phyloP scores from a whole-genome alignment of 2,797 vertebrate genomes.

The Clarias platycephalus region DNA sequence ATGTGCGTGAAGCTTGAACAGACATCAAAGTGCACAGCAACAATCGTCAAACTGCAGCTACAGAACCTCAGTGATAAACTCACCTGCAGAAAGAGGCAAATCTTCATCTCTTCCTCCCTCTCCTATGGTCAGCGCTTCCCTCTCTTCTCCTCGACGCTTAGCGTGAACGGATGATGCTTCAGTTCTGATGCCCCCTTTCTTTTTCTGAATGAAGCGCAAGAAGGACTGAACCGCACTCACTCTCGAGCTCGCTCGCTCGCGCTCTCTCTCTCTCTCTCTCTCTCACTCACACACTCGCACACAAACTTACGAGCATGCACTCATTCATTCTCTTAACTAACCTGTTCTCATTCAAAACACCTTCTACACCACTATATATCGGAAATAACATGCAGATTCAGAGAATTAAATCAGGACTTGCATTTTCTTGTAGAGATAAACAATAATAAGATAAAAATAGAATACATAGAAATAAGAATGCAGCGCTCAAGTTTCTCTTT shows the following conservation, averaged over 20 bases:
- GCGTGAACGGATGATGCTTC: slow-evolving; percentile 57
- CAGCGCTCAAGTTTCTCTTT: neutral
- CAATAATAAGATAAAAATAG: neutral
- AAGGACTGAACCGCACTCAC: slow-evolving; percentile 60
- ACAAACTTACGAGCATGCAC: slow-evolving; percentile 63
- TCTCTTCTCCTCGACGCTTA: slow-evolving; percentile 51
- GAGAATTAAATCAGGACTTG: neutral
- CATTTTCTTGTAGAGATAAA: too few species aligned
- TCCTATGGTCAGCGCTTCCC: slow-evolving; percentile 45
- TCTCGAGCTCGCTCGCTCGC: slow-evolving; percentile 47
- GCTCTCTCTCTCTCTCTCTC: slow-evolving; percentile 41
- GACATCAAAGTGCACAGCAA: slow-evolving; percentile 16
- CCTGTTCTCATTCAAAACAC: slow-evolving; percentile 28
- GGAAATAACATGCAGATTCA: slow-evolving; percentile 41
- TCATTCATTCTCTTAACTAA: slow-evolving; percentile 59
- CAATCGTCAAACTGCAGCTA: neutral
- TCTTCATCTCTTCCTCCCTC: slow-evolving; percentile 34
- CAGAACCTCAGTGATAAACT: neutral
- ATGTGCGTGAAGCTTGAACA: slow-evolving; percentile 55
- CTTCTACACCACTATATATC: slow-evolving; percentile 43
- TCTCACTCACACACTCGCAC: slow-evolving; percentile 58
- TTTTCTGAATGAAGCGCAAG: slow-evolving; percentile 78
- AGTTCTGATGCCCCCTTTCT: slow-evolving; percentile 63
- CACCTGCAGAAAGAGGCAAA: slow-evolving; percentile 32
- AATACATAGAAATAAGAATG: neutral